Percentiles rank a stretch among this genome's conserved stretches.
Conservation (phyloP, 2,797 vertebrate genomes). For the Hydrocynus forskahlii region DNA sequence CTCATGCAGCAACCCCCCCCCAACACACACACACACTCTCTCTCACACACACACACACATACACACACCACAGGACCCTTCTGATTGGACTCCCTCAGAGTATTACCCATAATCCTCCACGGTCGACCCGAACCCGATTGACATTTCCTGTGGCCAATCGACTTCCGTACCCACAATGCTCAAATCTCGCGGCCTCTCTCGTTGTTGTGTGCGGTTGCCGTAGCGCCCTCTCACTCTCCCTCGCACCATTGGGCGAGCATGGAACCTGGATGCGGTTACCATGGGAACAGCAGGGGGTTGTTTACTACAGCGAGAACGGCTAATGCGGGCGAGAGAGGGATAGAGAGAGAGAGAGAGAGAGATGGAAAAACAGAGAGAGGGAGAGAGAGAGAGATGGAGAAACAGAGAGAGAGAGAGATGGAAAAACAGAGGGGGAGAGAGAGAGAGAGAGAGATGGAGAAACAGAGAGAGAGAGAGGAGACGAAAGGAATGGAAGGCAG, state of each 20-base stretch:
- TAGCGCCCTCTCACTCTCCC: slow-evolving; percentile 44
- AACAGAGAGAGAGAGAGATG: no score
- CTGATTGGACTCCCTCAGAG: slow-evolving; percentile 61
- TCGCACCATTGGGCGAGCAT: slow-evolving; percentile 70
- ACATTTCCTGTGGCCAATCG: slow-evolving; percentile 12
- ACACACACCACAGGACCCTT: slow-evolving; percentile 17
- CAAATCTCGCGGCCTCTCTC: background rate
- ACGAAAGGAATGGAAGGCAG: background rate
- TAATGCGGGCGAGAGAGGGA: slow-evolving; percentile 60
- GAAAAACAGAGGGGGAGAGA: slow-evolving; percentile 63
- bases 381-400: slow-evolving; percentile 49
- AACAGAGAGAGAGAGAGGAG: slow-evolving; percentile 37
- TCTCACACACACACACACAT: slow-evolving; percentile 18
- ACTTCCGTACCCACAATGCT: slow-evolving; percentile 8
- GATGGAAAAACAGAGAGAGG: slow-evolving; percentile 62
- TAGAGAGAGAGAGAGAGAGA: slow-evolving; percentile 69
- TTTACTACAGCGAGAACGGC: slow-evolving; percentile 65
- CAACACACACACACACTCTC: no score
- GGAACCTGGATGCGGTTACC: slow-evolving; percentile 77
- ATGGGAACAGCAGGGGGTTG: slow-evolving; percentile 84
- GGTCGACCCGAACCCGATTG: background rate
- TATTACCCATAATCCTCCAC: slow-evolving; percentile 62
- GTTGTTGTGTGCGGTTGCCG: background rate
- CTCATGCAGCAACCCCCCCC: slow-evolving; percentile 74
- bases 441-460: slow-evolving; percentile 67